Evolutionary conservation across 2,113 vertebrate species (phyloP).

Genomic region (Raja brachyura): DNA sequence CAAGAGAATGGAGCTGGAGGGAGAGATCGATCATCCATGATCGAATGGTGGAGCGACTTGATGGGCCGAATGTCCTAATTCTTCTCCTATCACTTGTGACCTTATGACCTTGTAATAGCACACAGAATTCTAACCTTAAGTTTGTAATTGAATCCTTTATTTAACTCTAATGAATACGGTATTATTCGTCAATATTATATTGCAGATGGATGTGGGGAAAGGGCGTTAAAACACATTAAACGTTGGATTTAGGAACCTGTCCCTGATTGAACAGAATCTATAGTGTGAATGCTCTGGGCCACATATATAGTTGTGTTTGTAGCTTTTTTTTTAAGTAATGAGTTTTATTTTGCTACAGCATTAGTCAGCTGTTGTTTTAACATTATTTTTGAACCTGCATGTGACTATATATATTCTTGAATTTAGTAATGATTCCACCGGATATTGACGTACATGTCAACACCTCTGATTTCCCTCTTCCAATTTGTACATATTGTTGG

Average conservation of each 20-base stretch:
- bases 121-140: background rate
- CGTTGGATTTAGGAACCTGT: background rate
- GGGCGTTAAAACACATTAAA: no score
- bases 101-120: background rate
- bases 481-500: background rate
- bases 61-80: no score
- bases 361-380: background rate
- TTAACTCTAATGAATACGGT: background rate
- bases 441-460: background rate
- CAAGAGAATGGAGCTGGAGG: no score
- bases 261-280: background rate
- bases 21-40: no score
- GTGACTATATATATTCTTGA: background rate
- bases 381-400: background rate
- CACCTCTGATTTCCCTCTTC: background rate
- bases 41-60: no score
- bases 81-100: no score
- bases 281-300: background rate
- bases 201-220: no score
- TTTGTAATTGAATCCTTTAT: background rate
- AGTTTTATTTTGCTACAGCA: background rate
- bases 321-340: background rate
- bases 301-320: background rate
- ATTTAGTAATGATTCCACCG: background rate
- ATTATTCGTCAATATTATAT: background rate